Base-by-base conservation (phyloP, 1,140 invertebrate genomes). In the Contarinia nasturtii region DNA sequence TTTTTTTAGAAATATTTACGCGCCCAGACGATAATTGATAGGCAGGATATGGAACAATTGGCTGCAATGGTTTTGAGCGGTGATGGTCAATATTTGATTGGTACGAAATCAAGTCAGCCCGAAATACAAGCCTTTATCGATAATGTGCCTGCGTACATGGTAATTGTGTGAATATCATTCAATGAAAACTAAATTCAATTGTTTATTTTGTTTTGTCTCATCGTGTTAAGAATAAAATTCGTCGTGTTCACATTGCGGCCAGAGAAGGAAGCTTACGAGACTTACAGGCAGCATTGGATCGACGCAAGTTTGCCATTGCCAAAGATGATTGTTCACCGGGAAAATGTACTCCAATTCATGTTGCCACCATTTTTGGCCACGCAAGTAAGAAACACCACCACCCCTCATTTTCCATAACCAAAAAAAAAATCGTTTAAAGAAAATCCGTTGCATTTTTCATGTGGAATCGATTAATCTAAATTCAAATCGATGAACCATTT, bases 321-420 rank as follows among this genome's bases (percentile, higher is more conserved):
- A 75, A 82, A 53, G 85, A 93, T 65, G 70, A 72, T 46, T 72
- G 76, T 50, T 82, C 80, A 40, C 74, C 84, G 33, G 80, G 85
- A 54, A 86, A 89, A n/a, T 79, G 89, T 20, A 91, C 89, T 1
- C 84, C 92, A 2, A 67, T 97, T 36, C 93, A 98, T 64, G 90
- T 92, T 44, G 89, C 91, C 8, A 81, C 85, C 0, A 72, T 93
- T 48, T 85, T 82, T 63, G 80, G 80, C 22, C 76, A 81, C 57
- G 82, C 78, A 11, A 74, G 77, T 55, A 48, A 52, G 56, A 5
- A 7, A 18, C 3, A 5, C 10, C 27, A 27, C 10, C 27, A 10
- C 11, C 18, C n/a, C 12, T 38, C 36, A 7, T 8, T 43, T 20
- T 18, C 27, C n/a, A 17, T 19, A 43, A 18, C 2, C n/a, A 20